phyloP scores from a whole-genome alignment of 2,888 invertebrate species.

The Reticulitermes lucifugus region DNA sequence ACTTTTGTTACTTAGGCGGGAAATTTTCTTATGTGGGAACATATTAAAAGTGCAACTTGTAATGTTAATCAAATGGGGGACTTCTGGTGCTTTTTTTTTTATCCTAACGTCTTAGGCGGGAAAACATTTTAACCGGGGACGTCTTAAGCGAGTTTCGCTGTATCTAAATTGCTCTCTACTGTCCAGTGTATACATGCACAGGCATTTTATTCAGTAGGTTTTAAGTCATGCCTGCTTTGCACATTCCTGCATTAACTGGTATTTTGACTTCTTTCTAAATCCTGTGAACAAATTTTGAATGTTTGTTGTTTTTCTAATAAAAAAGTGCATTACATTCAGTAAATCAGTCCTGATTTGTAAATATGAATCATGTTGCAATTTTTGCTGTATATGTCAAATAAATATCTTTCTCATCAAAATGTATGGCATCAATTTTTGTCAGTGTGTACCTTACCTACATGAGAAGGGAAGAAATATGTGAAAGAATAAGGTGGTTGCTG shows the following conservation, averaged over 20 bases:
- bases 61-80: no score
- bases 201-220: background rate
- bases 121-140: no score
- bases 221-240: background rate
- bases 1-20: no score
- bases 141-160: no score
- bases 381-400: slow-evolving; percentile 51
- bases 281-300: slow-evolving; percentile 30
- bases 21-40: no score
- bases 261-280: background rate
- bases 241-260: slow-evolving; percentile 23
- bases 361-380: slow-evolving; percentile 48
- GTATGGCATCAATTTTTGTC: no score
- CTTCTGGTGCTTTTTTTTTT: no score
- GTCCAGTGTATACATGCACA: background rate
- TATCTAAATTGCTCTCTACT: background rate
- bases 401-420: slow-evolving; percentile 49
- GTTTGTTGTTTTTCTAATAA: slow-evolving; percentile 30
- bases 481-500: no score
- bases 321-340: slow-evolving; percentile 33
- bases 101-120: no score
- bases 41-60: no score
- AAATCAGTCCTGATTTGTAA: slow-evolving; percentile 50
- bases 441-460: no score
- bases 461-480: no score